phyloP scores from a whole-genome alignment of 2,113 vertebrate genomes.

The Tupaia tana region DNA sequence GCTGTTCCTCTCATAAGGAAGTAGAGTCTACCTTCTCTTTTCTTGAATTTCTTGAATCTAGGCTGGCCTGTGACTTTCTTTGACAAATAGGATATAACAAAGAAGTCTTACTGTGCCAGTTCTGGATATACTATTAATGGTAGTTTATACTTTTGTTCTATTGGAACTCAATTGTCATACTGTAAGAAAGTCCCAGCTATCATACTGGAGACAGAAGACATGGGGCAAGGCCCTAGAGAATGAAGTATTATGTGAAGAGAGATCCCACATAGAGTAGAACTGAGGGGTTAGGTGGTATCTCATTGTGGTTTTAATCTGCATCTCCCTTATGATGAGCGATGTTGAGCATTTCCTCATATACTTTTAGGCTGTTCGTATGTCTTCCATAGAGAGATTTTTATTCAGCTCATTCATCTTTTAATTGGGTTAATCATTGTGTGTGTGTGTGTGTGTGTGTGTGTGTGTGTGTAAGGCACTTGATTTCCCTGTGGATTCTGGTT shows the following conservation, averaged over 20 bases:
- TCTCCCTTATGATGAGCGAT: too few relatives aligned
- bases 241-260: neutral
- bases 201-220: neutral
- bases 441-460: too few relatives aligned
- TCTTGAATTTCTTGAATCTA: slow-evolving; percentile 29
- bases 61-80: neutral
- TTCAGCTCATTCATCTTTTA: too few relatives aligned
- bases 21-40: neutral
- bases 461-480: too few relatives aligned
- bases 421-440: too few relatives aligned
- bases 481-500: too few relatives aligned
- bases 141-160: slow-evolving; percentile 17
- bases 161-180: neutral
- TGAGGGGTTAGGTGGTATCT: neutral
- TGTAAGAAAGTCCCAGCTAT: neutral
- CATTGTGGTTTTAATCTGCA: too few relatives aligned
- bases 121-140: neutral
- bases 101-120: neutral
- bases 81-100: slow-evolving; percentile 25
- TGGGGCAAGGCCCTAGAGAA: neutral
- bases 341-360: too few relatives aligned
- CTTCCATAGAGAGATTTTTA: too few relatives aligned
- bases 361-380: too few relatives aligned
- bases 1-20: neutral
- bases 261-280: neutral